Conservation (phyloP, 2,113 vertebrate species). For the Climacteris rufus region DNA sequence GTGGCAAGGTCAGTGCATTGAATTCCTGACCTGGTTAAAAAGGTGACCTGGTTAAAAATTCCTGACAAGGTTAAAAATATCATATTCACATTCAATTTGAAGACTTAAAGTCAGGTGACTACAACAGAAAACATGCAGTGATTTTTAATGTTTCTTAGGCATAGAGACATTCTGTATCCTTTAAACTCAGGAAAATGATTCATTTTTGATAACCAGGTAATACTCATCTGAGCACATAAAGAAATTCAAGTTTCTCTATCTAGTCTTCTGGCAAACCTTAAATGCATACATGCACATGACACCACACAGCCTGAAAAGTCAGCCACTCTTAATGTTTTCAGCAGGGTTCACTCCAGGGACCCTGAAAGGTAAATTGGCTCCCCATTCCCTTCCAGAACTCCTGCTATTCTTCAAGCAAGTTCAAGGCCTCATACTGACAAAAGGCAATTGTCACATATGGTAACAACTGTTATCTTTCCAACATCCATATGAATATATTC, state of each 20-base stretch:
- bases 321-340: background rate
- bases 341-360: background rate
- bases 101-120: background rate
- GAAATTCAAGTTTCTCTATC: background rate
- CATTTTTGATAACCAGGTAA: background rate
- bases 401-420: background rate
- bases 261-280: background rate
- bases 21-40: background rate
- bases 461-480: slow-evolving; percentile 8
- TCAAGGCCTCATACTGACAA: background rate
- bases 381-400: background rate
- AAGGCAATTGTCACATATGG: slow-evolving; percentile 31
- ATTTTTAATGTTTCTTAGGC: background rate
- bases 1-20: background rate
- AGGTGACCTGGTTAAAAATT: too few species aligned
- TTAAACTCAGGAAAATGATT: background rate
- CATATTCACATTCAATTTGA: background rate
- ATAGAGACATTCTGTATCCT: background rate
- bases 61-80: background rate
- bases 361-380: slow-evolving; percentile 3
- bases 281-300: background rate
- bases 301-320: background rate
- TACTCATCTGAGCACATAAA: background rate
- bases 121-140: background rate
- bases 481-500: background rate